Evolutionary conservation across 2,888 invertebrate genomes (phyloP).

Genomic region (Hirtodrosophila histrioides): DNA sequence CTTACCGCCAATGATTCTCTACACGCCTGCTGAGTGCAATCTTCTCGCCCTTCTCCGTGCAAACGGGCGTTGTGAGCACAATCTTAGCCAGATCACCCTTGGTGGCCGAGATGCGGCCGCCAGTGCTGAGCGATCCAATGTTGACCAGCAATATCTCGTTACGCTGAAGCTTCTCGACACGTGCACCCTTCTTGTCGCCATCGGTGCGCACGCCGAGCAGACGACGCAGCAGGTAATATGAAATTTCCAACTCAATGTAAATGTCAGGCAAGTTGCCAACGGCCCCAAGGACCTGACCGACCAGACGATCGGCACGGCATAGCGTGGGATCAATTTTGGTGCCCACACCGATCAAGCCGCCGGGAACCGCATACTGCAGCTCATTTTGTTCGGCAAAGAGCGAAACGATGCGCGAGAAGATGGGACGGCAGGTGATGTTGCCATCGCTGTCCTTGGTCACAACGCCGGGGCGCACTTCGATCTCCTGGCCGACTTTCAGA

Average conservation of each 20-base stretch:
- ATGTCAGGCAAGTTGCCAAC: conserved; percentile 98
- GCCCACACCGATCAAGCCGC: conserved; percentile 99
- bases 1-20: conserved; percentile 99
- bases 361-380: conserved; percentile 99
- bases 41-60: conserved; percentile 99
- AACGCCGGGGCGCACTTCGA: conserved; percentile 98
- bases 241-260: conserved; percentile 98
- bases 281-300: conserved; percentile 98
- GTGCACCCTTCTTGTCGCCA: conserved; percentile 99
- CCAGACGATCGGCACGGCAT: conserved; percentile 98
- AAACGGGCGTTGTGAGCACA: conserved; percentile 97
- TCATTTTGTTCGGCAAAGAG: conserved; percentile 99
- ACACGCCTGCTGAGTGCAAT: conserved; percentile 99
- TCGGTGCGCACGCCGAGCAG: conserved; percentile 98
- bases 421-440: conserved; percentile 97
- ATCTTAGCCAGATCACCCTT: conserved; percentile 99
- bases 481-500: conserved; percentile 98
- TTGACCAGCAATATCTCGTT: conserved; percentile 98
- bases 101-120: conserved; percentile 97
- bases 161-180: conserved; percentile 95
- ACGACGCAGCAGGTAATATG: conserved; percentile 97
- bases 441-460: conserved; percentile 98
- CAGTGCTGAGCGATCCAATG: conserved; percentile 99
- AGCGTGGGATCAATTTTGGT: conserved; percentile 99
- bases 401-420: conserved; percentile 98